phyloP scores from a whole-genome alignment of 2,113 vertebrate genomes.

The Mormyrus lacerda region DNA sequence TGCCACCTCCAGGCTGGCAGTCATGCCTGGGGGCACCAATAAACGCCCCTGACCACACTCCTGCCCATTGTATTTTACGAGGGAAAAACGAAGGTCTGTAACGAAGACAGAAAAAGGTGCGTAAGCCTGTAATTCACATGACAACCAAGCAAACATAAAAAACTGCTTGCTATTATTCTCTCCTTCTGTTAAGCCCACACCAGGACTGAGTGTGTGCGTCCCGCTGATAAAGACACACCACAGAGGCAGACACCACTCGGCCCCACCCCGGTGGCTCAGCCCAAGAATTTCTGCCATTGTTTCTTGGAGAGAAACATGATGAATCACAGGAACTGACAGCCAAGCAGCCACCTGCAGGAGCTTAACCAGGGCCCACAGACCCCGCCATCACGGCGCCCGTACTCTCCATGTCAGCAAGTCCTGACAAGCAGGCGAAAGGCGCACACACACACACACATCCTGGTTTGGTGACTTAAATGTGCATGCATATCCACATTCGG shows the following conservation, averaged over 20 bases:
- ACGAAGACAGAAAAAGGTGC: background rate
- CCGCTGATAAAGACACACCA: background rate
- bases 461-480: background rate
- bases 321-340: background rate
- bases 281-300: background rate
- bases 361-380: background rate
- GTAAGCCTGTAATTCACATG: background rate
- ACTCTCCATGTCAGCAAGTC: background rate
- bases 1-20: background rate
- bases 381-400: background rate
- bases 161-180: background rate
- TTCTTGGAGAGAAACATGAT: background rate
- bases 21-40: too few relatives aligned
- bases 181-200: background rate
- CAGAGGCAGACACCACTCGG: background rate
- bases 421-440: background rate
- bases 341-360: background rate
- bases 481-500: background rate
- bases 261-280: background rate
- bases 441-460: background rate
- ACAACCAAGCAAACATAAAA: background rate
- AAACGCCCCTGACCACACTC: too few relatives aligned
- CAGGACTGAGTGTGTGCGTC: background rate
- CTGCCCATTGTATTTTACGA: too few relatives aligned
- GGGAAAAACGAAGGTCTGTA: background rate